phyloP scores from a whole-genome alignment of 2,888 invertebrate species.

The Pyrocoelia pectoralis region DNA sequence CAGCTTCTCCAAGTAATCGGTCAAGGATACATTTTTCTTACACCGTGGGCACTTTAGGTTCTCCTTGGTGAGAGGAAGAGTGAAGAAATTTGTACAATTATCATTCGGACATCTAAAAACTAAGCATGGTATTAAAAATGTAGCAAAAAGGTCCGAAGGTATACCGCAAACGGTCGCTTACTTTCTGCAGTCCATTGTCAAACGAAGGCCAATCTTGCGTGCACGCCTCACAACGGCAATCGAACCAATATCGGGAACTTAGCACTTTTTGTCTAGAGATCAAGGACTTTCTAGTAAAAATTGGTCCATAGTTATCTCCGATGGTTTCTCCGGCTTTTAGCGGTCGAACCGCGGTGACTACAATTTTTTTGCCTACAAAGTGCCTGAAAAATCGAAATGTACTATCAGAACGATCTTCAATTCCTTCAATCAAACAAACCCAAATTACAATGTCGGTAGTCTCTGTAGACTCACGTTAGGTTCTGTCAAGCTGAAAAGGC shows the following conservation, averaged over 20 bases:
- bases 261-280: conserved; percentile 70
- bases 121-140: too few relatives aligned
- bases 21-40: conserved; percentile 61
- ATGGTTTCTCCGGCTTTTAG: conserved; percentile 72
- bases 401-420: too few relatives aligned
- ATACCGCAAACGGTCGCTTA: conserved; percentile 58
- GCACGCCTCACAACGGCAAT: conserved; percentile 77
- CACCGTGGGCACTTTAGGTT: conserved; percentile 64
- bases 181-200: conserved; percentile 64
- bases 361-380: conserved; percentile 76
- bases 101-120: conserved; percentile 62
- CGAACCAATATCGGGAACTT: conserved; percentile 80
- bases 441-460: too few relatives aligned
- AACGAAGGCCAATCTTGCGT: conserved; percentile 77
- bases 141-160: too few relatives aligned
- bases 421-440: background rate
- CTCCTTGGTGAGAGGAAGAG: conserved; percentile 57
- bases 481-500: too few relatives aligned
- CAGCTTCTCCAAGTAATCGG: conserved; percentile 58
- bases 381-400: conserved; percentile 62
- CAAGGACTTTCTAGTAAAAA: conserved; percentile 68
- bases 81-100: conserved; percentile 61
- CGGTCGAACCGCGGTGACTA: conserved; percentile 73
- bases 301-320: conserved; percentile 85
- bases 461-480: too few relatives aligned